A percentile compares a stretch with the other conserved stretches of the same genome.
phyloP scores from a whole-genome alignment of 2,888 invertebrate species.

The Tinea pellionella region DNA sequence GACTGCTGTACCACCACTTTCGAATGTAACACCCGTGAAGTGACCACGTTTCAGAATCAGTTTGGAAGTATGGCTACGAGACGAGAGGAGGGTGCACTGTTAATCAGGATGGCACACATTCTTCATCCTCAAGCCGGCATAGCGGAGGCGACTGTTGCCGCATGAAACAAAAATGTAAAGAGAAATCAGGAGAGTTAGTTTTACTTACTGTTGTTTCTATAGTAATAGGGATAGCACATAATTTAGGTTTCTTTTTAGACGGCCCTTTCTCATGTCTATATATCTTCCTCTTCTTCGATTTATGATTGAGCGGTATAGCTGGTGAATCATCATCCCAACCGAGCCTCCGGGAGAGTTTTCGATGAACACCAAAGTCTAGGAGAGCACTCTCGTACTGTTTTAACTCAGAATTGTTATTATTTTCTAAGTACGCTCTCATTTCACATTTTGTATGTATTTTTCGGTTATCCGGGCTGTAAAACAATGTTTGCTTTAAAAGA shows the following conservation, averaged over 20 bases:
- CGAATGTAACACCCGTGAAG: too few relatives aligned
- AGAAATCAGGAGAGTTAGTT: too few relatives aligned
- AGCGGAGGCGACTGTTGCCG: too few relatives aligned
- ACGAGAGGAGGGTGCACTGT: too few relatives aligned
- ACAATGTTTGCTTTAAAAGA: neutral
- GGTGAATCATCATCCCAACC: conserved; percentile 40
- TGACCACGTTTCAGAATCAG: too few relatives aligned
- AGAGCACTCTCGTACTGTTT: conserved; percentile 37
- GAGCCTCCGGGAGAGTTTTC: conserved; percentile 51
- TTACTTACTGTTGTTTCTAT: neutral
- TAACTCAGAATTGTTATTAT: conserved; percentile 21
- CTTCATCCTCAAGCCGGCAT: too few relatives aligned
- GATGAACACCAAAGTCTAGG: conserved; percentile 54
- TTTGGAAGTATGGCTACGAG: too few relatives aligned
- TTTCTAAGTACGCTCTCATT: conserved; percentile 45
- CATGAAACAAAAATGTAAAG: too few relatives aligned
- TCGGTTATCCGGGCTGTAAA: conserved; percentile 46
- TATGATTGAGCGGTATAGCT: neutral
- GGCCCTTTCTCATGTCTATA: neutral
- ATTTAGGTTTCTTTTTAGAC: neutral
- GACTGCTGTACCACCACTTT: too few relatives aligned
- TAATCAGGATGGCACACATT: too few relatives aligned
- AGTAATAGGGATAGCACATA: neutral
- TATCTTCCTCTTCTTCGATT: neutral
- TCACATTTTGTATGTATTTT: conserved; percentile 56